phyloP scores from a whole-genome alignment of 2,113 vertebrate species.

The Motacilla alba region DNA sequence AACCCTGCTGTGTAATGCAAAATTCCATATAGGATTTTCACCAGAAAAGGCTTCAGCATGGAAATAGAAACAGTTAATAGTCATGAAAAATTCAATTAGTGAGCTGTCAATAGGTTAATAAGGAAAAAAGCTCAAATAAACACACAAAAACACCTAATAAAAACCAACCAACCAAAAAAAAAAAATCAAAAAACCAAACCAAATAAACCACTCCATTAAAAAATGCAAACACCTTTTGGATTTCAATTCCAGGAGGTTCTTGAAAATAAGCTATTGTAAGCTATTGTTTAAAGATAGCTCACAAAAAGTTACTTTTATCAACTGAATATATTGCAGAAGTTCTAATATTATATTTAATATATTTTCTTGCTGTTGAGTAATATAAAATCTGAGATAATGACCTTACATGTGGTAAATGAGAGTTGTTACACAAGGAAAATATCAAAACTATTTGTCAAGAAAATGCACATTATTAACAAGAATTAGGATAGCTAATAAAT shows the following conservation, averaged over 20 bases:
- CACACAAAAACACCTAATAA: not conserved
- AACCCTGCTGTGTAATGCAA: not conserved
- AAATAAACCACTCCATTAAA: not conserved
- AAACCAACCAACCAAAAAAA: not conserved
- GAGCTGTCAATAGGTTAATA: not conserved
- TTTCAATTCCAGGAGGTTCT: not conserved
- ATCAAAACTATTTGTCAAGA: not conserved
- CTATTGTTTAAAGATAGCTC: not conserved
- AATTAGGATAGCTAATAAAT: not conserved
- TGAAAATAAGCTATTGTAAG: not conserved
- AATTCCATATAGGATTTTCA: not conserved
- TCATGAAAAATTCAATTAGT: not conserved
- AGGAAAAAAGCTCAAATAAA: not conserved
- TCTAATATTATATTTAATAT: not conserved
- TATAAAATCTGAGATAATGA: not conserved
- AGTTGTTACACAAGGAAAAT: not conserved
- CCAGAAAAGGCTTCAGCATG: not conserved
- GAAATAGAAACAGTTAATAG: not conserved
- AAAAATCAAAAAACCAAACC: not conserved
- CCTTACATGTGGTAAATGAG: not conserved
- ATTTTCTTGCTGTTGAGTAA: not conserved
- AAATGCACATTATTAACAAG: not conserved
- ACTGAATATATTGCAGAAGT: not conserved
- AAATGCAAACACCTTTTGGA: not conserved
- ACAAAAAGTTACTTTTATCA: not conserved